Evolutionary conservation across 2,888 invertebrate genomes (phyloP).

Genomic region (Drosophila picticornis): DNA sequence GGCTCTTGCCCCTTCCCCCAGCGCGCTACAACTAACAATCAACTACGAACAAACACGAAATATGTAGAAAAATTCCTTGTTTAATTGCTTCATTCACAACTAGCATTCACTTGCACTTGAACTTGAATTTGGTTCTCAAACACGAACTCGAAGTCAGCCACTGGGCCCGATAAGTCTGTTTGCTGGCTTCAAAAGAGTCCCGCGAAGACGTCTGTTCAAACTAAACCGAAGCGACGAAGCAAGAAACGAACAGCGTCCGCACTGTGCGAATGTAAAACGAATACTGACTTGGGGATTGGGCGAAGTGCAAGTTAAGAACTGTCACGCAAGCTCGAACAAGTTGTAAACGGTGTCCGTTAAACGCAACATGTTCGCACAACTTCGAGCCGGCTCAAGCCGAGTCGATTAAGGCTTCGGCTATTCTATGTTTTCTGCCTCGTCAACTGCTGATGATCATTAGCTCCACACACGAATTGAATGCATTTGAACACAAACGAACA

Average conservation of each 20-base stretch:
- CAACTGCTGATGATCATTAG: slow-evolving; percentile 53
- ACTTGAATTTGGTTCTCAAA: slow-evolving; percentile 15
- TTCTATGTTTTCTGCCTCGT: slow-evolving; percentile 65
- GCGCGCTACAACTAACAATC: slow-evolving; percentile 1
- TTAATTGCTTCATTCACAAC: slow-evolving; percentile 12
- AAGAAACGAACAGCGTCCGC: slow-evolving; percentile 44
- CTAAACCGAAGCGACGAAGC: slow-evolving; percentile 15
- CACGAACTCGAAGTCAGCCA: slow-evolving; percentile 7
- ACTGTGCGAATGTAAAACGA: slow-evolving; percentile 68
- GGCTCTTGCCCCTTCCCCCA: slow-evolving; percentile 11
- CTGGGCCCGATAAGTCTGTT: background rate
- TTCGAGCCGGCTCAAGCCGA: slow-evolving; percentile 26
- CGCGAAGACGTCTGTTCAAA: slow-evolving; percentile 44
- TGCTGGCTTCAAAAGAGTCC: slow-evolving; percentile 25
- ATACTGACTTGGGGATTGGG: slow-evolving; percentile 73
- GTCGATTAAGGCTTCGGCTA: slow-evolving; percentile 35
- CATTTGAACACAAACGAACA: background rate
- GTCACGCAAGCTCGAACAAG: slow-evolving; percentile 47
- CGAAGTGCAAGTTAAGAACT: slow-evolving; percentile 70
- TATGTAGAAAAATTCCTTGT: slow-evolving; percentile 5
- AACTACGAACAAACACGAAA: slow-evolving; percentile 18
- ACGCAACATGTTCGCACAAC: slow-evolving; percentile 56
- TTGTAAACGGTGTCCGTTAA: slow-evolving; percentile 16
- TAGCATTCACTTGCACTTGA: slow-evolving; percentile 18
- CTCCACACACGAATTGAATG: slow-evolving; percentile 8